Base-by-base conservation (phyloP, 1,140 invertebrate genomes). In the Ridgeia piscesae region DNA sequence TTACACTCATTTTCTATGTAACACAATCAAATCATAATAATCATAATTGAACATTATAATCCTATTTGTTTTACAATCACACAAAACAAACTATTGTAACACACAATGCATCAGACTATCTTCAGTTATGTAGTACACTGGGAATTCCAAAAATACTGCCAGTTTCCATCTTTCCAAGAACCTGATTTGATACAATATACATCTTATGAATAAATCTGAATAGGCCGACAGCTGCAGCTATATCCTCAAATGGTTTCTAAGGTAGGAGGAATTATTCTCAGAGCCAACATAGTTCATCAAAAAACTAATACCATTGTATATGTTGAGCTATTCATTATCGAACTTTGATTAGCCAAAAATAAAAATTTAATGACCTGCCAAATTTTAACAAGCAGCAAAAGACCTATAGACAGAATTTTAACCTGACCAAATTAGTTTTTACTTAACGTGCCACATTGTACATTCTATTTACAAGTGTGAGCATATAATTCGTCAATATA, bases 201-300 rank as follows among this genome's bases (percentile, higher is more conserved):
- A 77, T 77, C 58, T 77, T 77, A 77, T 77, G 58, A 77, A 77
- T 77, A 77, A 77, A 77, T 77, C 58, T 77, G 58, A 77, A 77
- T 77, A 31, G 17, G 27, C 17, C 4, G 27, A 21, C 58, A 14
- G 58, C 58, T 14, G 58, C 0, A 21, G 58, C 4, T 17, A 9
- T 77, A 77, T 77, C 27, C 58, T 77, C 58, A 8, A 21, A 77
- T 4, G 58, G 58, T 77, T 31, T 77, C 27, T 17, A 4, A 27
- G 6, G 58, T 31, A 8, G 17, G 58, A 77, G 6, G 58, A 31
- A 77, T 77, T 77, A 9, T 77, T 77, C 27, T 77, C 58, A 31
- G 42, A 42, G 11, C 6, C 27, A 2, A 77, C 58, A 21, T 31
- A 77, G 58, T 77, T 17, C 58, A 77, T 77, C 58, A 77, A n/a